Conservation (phyloP, 2,797 vertebrate species). For the Peromyscus eremicus region DNA sequence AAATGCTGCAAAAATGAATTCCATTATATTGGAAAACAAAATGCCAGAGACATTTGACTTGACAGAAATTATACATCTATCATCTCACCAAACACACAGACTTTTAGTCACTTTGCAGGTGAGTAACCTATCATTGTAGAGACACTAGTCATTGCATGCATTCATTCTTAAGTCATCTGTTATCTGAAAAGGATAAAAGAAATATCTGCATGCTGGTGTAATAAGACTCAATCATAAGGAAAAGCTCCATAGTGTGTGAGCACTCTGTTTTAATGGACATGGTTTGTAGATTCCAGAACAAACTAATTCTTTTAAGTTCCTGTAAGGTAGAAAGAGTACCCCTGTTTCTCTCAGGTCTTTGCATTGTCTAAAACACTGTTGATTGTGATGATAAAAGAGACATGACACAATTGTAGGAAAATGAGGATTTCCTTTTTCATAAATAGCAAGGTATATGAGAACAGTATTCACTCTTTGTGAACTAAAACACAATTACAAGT, state of each 20-base stretch:
- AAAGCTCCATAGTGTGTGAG: constrained; percentile 36
- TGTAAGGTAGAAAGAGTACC: neutral
- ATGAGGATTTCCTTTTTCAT: neutral
- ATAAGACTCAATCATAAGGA: constrained; percentile 45
- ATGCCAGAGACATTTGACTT: constrained; percentile 67
- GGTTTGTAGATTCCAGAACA: constrained; percentile 23
- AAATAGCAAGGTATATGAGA: neutral
- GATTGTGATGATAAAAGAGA: neutral
- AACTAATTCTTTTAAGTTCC: neutral
- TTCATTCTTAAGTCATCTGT: constrained; percentile 3
- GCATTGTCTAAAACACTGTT: neutral
- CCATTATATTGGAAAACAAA: constrained; percentile 67
- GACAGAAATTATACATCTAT: constrained; percentile 69
- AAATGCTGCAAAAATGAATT: constrained; percentile 70
- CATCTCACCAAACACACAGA: constrained; percentile 7
- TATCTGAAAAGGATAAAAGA: constrained; percentile 58
- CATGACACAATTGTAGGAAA: neutral
- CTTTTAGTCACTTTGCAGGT: constrained; percentile 65
- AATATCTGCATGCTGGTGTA: constrained; percentile 49
- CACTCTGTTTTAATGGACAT: constrained; percentile 38
- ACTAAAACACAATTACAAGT: neutral
- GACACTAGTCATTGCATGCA: constrained; percentile 30
- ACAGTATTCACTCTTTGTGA: neutral
- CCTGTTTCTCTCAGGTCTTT: neutral
- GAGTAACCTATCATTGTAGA: constrained; percentile 52